Evolutionary conservation across 2,888 invertebrate genomes (phyloP).

Genomic region (Hermaeophaga mercurialis): DNA sequence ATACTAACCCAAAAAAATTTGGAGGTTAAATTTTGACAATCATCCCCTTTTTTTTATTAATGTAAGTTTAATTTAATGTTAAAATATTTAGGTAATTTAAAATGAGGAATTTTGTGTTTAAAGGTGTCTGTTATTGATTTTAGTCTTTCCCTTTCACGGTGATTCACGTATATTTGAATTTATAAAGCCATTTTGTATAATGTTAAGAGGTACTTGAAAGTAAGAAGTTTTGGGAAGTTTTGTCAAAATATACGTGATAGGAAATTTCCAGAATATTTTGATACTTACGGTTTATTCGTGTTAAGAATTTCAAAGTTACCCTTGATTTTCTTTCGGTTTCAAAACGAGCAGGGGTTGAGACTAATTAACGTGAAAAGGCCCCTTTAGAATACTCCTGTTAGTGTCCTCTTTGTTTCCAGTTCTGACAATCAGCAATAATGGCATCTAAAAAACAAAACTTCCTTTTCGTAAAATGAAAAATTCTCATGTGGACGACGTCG

Average conservation of each 20-base stretch:
- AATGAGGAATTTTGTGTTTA: no score
- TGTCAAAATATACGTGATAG: constrained; percentile 23
- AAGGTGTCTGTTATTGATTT: neutral
- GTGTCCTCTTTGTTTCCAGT: constrained; percentile 14
- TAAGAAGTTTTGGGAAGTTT: constrained; percentile 18
- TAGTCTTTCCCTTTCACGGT: neutral
- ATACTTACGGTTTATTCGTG: constrained; percentile 20
- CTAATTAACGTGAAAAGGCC: constrained; percentile 20
- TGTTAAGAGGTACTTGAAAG: constrained; percentile 14
- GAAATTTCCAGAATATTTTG: constrained; percentile 21
- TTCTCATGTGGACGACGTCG: neutral
- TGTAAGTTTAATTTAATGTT: no score
- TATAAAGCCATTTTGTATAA: constrained; percentile 13
- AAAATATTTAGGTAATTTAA: no score
- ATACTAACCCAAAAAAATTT: no score
- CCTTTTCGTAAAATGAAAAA: constrained; percentile 2
- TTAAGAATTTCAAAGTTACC: constrained; percentile 16
- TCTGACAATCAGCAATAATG: constrained; percentile 17
- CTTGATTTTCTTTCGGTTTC: constrained; percentile 10
- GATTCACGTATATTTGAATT: constrained; percentile 1
- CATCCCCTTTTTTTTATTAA: no score
- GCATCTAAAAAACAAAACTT: constrained; percentile 6
- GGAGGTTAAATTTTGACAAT: no score
- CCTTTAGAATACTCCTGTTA: constrained; percentile 19
- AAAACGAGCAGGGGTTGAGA: constrained; percentile 7